Conservation (phyloP, 2,888 invertebrate species). For the Tineola bisselliella region DNA sequence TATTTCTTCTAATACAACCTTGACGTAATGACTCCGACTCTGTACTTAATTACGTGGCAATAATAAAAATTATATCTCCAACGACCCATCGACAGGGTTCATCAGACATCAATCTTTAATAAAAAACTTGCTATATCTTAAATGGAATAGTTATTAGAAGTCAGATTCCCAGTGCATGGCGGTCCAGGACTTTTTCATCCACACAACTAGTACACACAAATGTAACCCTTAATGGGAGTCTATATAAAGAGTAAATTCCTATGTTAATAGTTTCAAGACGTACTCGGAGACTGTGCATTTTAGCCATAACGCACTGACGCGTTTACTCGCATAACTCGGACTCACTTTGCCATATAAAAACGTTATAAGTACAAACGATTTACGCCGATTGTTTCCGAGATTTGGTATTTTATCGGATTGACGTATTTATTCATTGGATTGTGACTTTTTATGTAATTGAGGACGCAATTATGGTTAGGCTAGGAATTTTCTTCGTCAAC, state of each 20-base stretch:
- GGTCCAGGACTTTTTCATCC: background rate
- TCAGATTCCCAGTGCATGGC: background rate
- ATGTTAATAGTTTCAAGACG: background rate
- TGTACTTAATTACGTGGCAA: background rate
- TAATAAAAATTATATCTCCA: constrained; percentile 10
- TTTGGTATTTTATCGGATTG: constrained; percentile 4
- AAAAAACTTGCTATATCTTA: background rate
- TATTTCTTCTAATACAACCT: background rate
- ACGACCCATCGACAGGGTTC: background rate
- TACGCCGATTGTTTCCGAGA: constrained; percentile 10
- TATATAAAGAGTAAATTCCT: background rate
- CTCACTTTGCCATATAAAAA: background rate
- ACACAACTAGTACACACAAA: background rate
- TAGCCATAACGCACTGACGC: constrained; percentile 5
- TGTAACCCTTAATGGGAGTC: background rate
- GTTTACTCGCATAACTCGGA: constrained; percentile 3
- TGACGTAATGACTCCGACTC: background rate
- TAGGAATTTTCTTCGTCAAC: too few relatives aligned
- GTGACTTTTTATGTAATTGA: too few relatives aligned
- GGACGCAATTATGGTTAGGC: background rate
- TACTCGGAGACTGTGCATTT: background rate
- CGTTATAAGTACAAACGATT: constrained; percentile 4
- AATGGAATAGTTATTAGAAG: constrained; percentile 10
- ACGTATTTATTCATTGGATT: background rate
- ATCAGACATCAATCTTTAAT: constrained; percentile 6